Percentiles rank a stretch among this genome's conserved stretches.
phyloP scores from a whole-genome alignment of 2,888 invertebrate species.

The Euclidia mi region DNA sequence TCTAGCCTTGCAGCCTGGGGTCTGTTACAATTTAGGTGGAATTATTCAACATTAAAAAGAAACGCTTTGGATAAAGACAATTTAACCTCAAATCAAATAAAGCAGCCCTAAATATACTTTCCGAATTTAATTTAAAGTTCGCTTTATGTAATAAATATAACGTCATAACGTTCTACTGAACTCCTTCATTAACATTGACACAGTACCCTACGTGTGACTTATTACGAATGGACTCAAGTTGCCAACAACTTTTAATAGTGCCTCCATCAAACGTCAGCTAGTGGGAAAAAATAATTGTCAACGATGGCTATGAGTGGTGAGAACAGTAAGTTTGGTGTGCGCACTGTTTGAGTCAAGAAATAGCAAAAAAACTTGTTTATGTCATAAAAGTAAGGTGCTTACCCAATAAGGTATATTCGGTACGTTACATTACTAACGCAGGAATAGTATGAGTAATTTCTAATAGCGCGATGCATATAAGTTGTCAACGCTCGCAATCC shows the following conservation, averaged over 20 bases:
- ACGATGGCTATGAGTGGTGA: slow-evolving; percentile 16
- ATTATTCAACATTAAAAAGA: too few species aligned
- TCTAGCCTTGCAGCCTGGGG: too few species aligned
- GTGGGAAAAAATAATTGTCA: slow-evolving; percentile 57
- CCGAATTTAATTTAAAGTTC: slow-evolving; percentile 37
- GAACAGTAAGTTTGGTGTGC: slow-evolving; percentile 21
- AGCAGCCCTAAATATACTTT: slow-evolving; percentile 11
- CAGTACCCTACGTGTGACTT: slow-evolving; percentile 51
- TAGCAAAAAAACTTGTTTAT: neutral
- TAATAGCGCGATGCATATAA: too few species aligned
- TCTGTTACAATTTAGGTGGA: too few species aligned
- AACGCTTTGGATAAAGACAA: too few species aligned
- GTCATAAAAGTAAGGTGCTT: too few species aligned
- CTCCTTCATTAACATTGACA: slow-evolving; percentile 54
- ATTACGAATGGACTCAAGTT: slow-evolving; percentile 62
- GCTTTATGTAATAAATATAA: slow-evolving; percentile 37
- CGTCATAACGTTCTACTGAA: slow-evolving; percentile 43
- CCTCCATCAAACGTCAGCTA: slow-evolving; percentile 60
- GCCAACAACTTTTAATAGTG: slow-evolving; percentile 73
- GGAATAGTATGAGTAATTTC: too few species aligned
- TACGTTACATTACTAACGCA: too few species aligned
- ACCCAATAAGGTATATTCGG: too few species aligned
- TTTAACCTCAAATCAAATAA: neutral
- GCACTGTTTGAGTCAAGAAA: neutral
- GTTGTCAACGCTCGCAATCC: too few species aligned